Percentiles rank a stretch among this genome's conserved stretches.
Conservation (phyloP, 2,113 vertebrate species). For the Thalassoma bifasciatum region DNA sequence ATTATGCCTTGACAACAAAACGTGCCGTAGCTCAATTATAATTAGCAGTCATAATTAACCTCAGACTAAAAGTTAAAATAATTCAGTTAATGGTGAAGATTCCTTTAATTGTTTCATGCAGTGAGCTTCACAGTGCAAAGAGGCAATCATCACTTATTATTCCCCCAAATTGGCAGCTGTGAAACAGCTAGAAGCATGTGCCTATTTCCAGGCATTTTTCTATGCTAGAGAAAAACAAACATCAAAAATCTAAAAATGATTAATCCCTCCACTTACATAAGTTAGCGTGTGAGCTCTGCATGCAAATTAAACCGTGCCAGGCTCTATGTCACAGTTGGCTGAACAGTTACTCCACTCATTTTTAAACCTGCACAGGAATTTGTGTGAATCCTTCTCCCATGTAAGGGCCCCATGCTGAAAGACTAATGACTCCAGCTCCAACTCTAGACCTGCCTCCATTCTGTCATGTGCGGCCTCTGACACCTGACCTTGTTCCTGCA, state of each 20-base stretch:
- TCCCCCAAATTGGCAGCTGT: too few relatives aligned
- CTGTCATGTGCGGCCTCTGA: conserved; percentile 59
- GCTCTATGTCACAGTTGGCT: background rate
- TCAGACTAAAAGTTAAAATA: too few relatives aligned
- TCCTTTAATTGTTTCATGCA: background rate
- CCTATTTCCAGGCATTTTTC: background rate
- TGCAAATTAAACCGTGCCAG: background rate
- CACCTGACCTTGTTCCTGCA: conserved; percentile 58
- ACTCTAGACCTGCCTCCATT: conserved; percentile 20
- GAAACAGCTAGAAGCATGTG: background rate
- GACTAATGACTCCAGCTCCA: conserved; percentile 30
- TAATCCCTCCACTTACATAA: background rate
- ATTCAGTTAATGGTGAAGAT: too few relatives aligned
- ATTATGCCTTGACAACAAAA: too few relatives aligned
- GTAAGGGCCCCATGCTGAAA: background rate
- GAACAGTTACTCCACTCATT: background rate
- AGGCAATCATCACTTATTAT: background rate
- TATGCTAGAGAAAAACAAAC: background rate
- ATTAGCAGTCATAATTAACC: too few relatives aligned
- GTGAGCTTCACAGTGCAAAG: background rate
- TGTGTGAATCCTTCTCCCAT: background rate
- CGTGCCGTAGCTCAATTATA: too few relatives aligned
- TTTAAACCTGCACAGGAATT: conserved; percentile 1
- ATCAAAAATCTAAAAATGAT: conserved; percentile 3
- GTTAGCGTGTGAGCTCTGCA: background rate